Conservation (phyloP, 1,140 invertebrate genomes). For the Euschistus heros region DNA sequence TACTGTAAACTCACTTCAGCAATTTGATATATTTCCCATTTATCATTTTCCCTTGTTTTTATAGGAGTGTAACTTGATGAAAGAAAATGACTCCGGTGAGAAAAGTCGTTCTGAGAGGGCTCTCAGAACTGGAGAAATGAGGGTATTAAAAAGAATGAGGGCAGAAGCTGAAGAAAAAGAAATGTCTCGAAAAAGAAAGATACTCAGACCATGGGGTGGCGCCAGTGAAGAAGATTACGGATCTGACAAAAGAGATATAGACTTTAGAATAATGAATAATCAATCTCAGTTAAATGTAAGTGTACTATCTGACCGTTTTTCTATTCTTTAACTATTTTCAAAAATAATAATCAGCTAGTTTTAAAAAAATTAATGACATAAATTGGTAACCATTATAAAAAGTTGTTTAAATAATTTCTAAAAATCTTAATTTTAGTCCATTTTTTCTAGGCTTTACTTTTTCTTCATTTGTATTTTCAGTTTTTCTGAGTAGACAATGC, state of each 20-base stretch:
- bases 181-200: conserved; percentile 57
- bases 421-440: too few species aligned
- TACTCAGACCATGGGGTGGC: conserved; percentile 50
- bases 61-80: conserved; percentile 58
- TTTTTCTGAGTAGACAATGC: too few species aligned
- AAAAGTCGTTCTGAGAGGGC: conserved; percentile 63
- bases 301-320: conserved; percentile 3
- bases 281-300: conserved; percentile 47
- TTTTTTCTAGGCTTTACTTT: too few species aligned
- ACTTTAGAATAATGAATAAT: conserved; percentile 71
- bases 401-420: too few species aligned
- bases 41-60: conserved; percentile 26
- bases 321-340: too few species aligned
- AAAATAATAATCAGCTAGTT: too few species aligned
- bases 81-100: conserved; percentile 40
- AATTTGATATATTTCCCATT: too few species aligned
- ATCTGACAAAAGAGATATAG: conserved; percentile 83
- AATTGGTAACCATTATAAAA: too few species aligned
- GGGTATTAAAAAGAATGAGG: conserved; percentile 68
- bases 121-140: conserved; percentile 74
- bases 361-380: too few species aligned
- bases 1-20: too few species aligned
- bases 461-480: too few species aligned
- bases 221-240: conserved; percentile 46
- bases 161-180: conserved; percentile 48